A percentile compares a stretch with the other conserved stretches of the same genome.
These are phyloP conservation scores for Sinohyriopsis cumingii DNA, from an alignment of 2,888 invertebrate genomes.

Conservation along the genomic window DNA sequence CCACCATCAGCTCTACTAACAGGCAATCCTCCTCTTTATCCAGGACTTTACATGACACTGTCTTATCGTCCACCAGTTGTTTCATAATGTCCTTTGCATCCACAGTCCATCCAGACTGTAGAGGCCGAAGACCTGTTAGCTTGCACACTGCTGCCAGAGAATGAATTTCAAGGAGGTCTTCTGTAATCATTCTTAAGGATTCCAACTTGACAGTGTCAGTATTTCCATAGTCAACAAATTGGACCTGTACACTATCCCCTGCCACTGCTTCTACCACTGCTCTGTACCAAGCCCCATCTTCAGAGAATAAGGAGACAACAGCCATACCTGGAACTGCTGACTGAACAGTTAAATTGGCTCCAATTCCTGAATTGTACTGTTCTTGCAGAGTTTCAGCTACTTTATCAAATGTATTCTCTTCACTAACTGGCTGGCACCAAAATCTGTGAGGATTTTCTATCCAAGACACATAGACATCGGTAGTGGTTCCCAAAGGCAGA, in stretches of 20 bases:
- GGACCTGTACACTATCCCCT: slow-evolving; percentile 47
- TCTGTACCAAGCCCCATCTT: slow-evolving; percentile 81
- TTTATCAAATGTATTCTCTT: slow-evolving; percentile 35
- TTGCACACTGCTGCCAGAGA: slow-evolving; percentile 53
- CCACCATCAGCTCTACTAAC: slow-evolving; percentile 37
- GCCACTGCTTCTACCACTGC: slow-evolving; percentile 75
- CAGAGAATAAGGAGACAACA: slow-evolving; percentile 75
- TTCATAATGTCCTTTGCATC: slow-evolving; percentile 55
- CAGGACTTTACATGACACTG: slow-evolving; percentile 43
- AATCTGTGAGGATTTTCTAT: slow-evolving; percentile 47
- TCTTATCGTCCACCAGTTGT: slow-evolving; percentile 48
- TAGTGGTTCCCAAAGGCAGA: slow-evolving; percentile 12
- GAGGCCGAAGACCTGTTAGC: slow-evolving; percentile 43
- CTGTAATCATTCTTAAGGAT: slow-evolving; percentile 32
- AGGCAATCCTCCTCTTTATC: slow-evolving; percentile 25
- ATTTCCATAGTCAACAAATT: slow-evolving; percentile 67
- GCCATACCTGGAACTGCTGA: slow-evolving; percentile 27
- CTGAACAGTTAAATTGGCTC: slow-evolving; percentile 13
- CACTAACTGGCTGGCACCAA: slow-evolving; percentile 47
- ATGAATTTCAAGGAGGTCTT: slow-evolving; percentile 33
- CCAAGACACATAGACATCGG: slow-evolving; percentile 47
- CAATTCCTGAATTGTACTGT: slow-evolving; percentile 33
- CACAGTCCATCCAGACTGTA: slow-evolving; percentile 44
- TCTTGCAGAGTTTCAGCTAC: slow-evolving; percentile 43
- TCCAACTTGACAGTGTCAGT: slow-evolving; percentile 48